A percentile compares a stretch with the other conserved stretches of the same genome.
These are phyloP conservation scores for Cyrtodaria siliqua DNA, from an alignment of 2,888 invertebrate species.

Conservation along the genomic window DNA sequence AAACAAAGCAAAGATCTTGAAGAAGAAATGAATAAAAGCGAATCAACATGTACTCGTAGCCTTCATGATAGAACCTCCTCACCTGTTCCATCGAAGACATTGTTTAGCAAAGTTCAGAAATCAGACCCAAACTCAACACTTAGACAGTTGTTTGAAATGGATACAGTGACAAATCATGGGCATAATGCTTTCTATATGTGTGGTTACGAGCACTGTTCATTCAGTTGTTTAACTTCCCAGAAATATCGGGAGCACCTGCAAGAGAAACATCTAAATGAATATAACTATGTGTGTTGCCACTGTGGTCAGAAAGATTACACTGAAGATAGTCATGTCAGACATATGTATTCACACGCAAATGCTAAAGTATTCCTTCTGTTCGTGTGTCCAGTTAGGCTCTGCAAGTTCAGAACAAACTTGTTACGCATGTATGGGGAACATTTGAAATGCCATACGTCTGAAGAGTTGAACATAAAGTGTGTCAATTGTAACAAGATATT, in stretches of 20 bases:
- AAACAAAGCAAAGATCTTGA: background rate
- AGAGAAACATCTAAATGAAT: constrained; percentile 67
- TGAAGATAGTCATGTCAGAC: constrained; percentile 75
- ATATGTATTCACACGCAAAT: constrained; percentile 75
- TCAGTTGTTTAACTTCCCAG: constrained; percentile 67
- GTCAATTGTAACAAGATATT: constrained; percentile 73
- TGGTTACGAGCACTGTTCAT: constrained; percentile 76
- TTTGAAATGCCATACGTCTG: constrained; percentile 65
- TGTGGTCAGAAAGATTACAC: constrained; percentile 76
- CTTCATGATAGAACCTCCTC: too few relatives aligned
- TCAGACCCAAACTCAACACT: background rate
- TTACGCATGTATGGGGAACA: constrained; percentile 72
- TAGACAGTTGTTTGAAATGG: constrained; percentile 11
- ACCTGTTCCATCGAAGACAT: too few relatives aligned
- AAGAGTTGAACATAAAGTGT: constrained; percentile 67
- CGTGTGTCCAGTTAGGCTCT: constrained; percentile 73
- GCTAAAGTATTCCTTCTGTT: constrained; percentile 71
- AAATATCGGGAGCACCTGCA: constrained; percentile 74
- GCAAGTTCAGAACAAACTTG: constrained; percentile 77
- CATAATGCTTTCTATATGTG: constrained; percentile 74
- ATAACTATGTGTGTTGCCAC: constrained; percentile 74
- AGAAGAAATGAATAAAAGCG: background rate
- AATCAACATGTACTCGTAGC: too few relatives aligned
- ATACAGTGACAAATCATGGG: constrained; percentile 16
- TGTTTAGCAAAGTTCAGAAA: background rate